phyloP scores from a whole-genome alignment of 1,140 invertebrate species.

The Cyphomyrmex costatus region DNA sequence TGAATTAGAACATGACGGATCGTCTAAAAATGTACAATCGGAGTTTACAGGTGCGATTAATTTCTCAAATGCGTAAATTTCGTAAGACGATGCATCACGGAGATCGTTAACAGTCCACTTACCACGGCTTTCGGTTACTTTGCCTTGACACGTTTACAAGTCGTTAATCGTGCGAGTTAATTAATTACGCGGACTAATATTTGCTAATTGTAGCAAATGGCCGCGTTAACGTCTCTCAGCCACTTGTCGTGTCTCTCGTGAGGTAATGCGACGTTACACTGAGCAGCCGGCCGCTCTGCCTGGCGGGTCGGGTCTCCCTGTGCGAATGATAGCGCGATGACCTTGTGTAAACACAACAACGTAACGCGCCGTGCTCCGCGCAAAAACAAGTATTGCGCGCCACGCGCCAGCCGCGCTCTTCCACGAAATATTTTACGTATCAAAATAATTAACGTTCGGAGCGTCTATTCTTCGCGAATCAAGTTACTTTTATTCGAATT shows the following conservation, averaged over 20 bases:
- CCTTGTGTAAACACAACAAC: slow-evolving; percentile 28
- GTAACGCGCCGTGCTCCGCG: not conserved
- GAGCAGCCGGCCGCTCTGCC: not conserved
- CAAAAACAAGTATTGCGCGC: not conserved
- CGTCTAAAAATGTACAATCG: not conserved
- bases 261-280: slow-evolving; percentile 6
- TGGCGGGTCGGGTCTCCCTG: not conserved
- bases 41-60: not conserved
- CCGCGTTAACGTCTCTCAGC: not conserved
- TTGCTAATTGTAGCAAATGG: slow-evolving; percentile 6
- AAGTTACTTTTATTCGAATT: not conserved
- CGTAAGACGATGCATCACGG: not conserved
- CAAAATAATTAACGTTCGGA: not conserved
- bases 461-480: not conserved
- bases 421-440: not conserved
- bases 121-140: not conserved
- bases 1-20: not conserved
- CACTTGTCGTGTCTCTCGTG: not conserved
- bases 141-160: not conserved
- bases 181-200: not conserved
- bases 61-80: not conserved
- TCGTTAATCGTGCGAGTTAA: not conserved
- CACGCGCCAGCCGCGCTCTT: slow-evolving; percentile 1
- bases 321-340: slow-evolving; percentile 17
- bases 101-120: not conserved